These are phyloP conservation scores for Apogon talboti DNA, from an alignment of 2,797 vertebrate genomes.

Conservation along the genomic window DNA sequence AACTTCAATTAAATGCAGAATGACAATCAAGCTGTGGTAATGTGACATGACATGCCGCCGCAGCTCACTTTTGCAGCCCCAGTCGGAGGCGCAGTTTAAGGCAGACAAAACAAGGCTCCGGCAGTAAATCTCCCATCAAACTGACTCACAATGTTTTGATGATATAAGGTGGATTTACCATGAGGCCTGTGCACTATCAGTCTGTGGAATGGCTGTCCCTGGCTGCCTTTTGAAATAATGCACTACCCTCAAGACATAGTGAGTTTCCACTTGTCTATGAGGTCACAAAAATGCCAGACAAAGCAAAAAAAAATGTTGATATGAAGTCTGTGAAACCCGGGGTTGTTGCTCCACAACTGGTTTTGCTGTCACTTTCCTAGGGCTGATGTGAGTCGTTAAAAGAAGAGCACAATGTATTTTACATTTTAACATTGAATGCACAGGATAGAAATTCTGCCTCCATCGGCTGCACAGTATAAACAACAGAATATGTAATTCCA, in stretches of 20 bases:
- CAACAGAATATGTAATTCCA: too few relatives aligned
- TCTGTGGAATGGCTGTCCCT: slow-evolving; percentile 4
- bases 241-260: neutral
- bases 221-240: slow-evolving; percentile 13
- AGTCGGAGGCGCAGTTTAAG: slow-evolving; percentile 15
- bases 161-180: neutral
- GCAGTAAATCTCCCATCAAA: slow-evolving; percentile 22
- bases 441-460: too few relatives aligned
- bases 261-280: slow-evolving; percentile 1
- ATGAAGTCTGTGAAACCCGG: slow-evolving; percentile 2
- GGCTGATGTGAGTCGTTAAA: slow-evolving; percentile 3
- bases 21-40: slow-evolving; percentile 59
- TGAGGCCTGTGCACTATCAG: neutral
- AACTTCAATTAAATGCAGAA: slow-evolving; percentile 62
- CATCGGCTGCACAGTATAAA: too few relatives aligned
- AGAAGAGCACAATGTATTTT: neutral
- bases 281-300: neutral
- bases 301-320: neutral
- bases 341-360: neutral
- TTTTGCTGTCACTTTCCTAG: slow-evolving; percentile 14
- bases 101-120: slow-evolving; percentile 4
- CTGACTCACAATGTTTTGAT: slow-evolving; percentile 12
- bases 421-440: too few relatives aligned
- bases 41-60: slow-evolving; percentile 58
- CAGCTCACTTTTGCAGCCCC: slow-evolving; percentile 50